A percentile compares a stretch with the other conserved stretches of the same genome.
These are phyloP conservation scores for Ceyx cyanopectus DNA, from an alignment of 2,113 vertebrate genomes.

Conservation along the genomic window DNA sequence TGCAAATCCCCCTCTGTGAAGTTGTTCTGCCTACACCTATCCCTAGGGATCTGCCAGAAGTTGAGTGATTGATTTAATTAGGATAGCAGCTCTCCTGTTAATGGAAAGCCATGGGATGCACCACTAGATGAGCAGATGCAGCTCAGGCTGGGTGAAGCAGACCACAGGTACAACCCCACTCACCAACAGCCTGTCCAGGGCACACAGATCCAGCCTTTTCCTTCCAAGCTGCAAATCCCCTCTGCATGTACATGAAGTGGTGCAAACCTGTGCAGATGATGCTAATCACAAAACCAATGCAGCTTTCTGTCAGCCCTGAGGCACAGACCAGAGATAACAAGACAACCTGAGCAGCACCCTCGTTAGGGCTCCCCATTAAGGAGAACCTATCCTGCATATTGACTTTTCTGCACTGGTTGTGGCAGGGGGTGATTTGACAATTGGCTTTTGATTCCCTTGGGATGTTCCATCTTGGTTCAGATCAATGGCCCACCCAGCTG, in stretches of 20 bases:
- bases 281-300: background rate
- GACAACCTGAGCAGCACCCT: background rate
- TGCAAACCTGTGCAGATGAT: background rate
- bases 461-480: background rate
- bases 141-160: background rate
- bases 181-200: background rate
- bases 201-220: background rate
- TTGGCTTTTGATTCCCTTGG: constrained; percentile 5
- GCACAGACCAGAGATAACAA: background rate
- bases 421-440: background rate
- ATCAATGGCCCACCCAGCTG: constrained; percentile 17
- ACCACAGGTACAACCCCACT: background rate
- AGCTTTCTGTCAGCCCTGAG: background rate
- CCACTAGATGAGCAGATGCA: background rate
- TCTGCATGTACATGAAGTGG: background rate
- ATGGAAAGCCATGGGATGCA: background rate
- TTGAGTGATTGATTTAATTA: background rate
- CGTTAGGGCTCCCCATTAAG: background rate
- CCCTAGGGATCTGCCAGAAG: background rate
- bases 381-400: background rate
- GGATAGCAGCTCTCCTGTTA: background rate
- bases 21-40: background rate
- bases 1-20: background rate
- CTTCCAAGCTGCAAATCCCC: background rate
- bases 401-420: background rate